Conservation (phyloP, 2,888 invertebrate genomes). For the Periphyllus acericola region DNA sequence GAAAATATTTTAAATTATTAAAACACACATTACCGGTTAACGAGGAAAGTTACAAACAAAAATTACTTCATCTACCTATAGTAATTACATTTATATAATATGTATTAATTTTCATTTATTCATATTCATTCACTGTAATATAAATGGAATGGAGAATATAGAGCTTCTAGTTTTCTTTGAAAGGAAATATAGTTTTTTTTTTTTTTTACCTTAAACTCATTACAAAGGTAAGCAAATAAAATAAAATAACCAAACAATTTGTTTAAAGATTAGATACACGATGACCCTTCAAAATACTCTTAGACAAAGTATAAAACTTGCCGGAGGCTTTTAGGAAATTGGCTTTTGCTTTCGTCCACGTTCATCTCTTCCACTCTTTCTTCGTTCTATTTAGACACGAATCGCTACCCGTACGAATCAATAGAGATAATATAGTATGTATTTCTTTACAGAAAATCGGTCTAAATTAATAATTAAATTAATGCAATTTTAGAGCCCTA, state of each 20-base stretch:
- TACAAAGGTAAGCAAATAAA: neutral
- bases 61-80: no score
- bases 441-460: neutral
- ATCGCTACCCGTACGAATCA: neutral
- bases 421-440: neutral
- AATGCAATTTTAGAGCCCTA: no score
- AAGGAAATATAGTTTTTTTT: neutral
- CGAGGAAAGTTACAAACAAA: no score
- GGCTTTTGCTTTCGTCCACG: constrained; percentile 1
- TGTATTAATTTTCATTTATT: no score
- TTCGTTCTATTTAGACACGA: neutral
- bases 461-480: neutral
- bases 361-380: neutral
- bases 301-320: neutral
- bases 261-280: constrained; percentile 2
- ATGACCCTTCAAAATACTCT: neutral
- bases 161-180: neutral
- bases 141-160: no score
- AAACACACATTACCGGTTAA: no score
- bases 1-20: no score
- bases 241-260: constrained; percentile 5
- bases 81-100: no score
- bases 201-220: neutral
- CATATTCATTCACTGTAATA: no score
- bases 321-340: constrained; percentile 41